phyloP scores from a whole-genome alignment of 92 coral and sea anemone species.

The Metridium senile region DNA sequence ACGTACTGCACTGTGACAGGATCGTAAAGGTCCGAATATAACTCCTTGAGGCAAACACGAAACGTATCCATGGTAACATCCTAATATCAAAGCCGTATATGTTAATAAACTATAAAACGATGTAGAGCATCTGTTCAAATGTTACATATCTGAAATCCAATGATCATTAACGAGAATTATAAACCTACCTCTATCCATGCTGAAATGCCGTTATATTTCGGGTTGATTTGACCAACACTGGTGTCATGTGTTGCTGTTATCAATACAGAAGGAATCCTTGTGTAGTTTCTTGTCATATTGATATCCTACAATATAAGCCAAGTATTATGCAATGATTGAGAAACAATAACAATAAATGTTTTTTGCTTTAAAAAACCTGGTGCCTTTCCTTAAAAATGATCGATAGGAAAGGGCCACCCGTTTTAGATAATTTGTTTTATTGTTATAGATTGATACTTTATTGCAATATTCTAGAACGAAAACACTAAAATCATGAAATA shows the following conservation, averaged over 20 bases:
- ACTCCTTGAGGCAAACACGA: slow-evolving; percentile 27
- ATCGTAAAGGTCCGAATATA: slow-evolving; percentile 24
- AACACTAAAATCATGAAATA: too few relatives aligned
- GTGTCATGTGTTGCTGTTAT: slow-evolving; percentile 35
- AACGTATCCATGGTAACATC: background rate
- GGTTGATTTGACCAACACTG: slow-evolving; percentile 28
- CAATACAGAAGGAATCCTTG: slow-evolving; percentile 19
- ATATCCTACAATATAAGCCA: background rate
- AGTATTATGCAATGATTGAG: background rate
- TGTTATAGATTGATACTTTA: too few relatives aligned
- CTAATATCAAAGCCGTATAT: background rate
- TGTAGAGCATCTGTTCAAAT: too few relatives aligned
- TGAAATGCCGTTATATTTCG: slow-evolving; percentile 33
- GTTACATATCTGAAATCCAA: too few relatives aligned
- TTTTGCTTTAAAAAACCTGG: too few relatives aligned
- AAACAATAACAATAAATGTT: too few relatives aligned
- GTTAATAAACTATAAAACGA: too few relatives aligned
- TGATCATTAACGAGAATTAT: background rate
- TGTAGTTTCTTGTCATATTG: background rate
- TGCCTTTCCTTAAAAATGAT: too few relatives aligned
- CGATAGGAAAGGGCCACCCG: too few relatives aligned
- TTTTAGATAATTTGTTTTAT: too few relatives aligned
- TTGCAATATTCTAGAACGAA: too few relatives aligned
- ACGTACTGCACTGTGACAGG: slow-evolving; percentile 30
- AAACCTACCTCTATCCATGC: slow-evolving; percentile 46